phyloP scores from a whole-genome alignment of 2,888 invertebrate species.

The Dynastes tityus region DNA sequence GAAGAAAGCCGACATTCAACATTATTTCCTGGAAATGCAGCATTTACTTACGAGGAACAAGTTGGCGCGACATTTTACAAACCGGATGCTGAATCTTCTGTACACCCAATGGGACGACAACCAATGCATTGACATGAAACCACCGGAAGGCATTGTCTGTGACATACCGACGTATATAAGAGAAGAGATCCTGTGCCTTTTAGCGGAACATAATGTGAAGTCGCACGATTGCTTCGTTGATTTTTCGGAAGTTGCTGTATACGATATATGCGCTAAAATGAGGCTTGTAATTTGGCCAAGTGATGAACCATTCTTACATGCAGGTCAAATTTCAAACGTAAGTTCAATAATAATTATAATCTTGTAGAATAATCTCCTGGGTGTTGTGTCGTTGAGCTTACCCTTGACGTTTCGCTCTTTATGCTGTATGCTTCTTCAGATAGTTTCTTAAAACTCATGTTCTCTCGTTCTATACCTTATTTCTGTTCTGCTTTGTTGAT shows the following conservation, averaged over 20 bases:
- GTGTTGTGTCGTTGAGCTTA: no score
- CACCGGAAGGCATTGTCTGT: slow-evolving; percentile 20
- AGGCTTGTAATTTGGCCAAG: slow-evolving; percentile 30
- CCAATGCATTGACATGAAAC: slow-evolving; percentile 21
- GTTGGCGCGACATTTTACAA: neutral
- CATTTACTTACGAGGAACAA: slow-evolving; percentile 23
- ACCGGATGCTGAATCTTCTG: slow-evolving; percentile 35
- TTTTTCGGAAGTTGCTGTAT: slow-evolving; percentile 41
- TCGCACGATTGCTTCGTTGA: slow-evolving; percentile 19
- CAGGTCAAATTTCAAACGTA: slow-evolving; percentile 37
- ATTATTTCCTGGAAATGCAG: slow-evolving; percentile 28
- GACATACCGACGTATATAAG: slow-evolving; percentile 37
- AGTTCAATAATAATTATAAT: neutral
- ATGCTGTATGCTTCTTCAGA: no score
- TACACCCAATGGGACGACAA: slow-evolving; percentile 48
- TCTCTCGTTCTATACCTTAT: no score
- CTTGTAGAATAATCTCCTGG: no score
- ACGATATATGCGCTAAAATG: slow-evolving; percentile 41
- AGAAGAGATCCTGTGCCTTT: slow-evolving; percentile 33
- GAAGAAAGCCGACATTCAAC: slow-evolving; percentile 37
- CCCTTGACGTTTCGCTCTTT: no score
- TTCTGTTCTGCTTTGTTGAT: no score
- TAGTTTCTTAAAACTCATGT: no score
- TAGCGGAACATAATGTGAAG: slow-evolving; percentile 28
- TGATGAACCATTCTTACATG: slow-evolving; percentile 41